Evolutionary conservation across 2,888 invertebrate species (phyloP), one percentile per base, ranked within the genome.

Genomic region (Temnothorax ravouxi): DNA sequence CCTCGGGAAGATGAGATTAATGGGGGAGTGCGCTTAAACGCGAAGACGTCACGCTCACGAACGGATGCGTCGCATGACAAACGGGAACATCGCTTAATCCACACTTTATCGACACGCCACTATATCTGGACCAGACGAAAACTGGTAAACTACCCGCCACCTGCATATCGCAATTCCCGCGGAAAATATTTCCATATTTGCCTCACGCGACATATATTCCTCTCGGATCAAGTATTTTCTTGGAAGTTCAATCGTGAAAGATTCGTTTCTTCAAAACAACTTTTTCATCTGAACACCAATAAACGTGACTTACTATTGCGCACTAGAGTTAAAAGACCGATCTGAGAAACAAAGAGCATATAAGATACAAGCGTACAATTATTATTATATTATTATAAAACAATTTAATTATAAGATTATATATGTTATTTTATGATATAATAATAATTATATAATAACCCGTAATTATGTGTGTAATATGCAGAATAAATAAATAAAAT

Each of bases 91-190:
- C 52, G 75, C 52, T 86, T 47, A 83, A 83, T 88, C 86, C 80
- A 61, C 79, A 69, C 79, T 84, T 69, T 75, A 87, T 83, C 61
- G 85, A 59, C 84, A 86, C 88, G 90, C 86, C 88, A 71, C 77
- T 52, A n/a, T 83, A 88, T 89, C 90, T 89, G 87, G 80, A 69
- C 54, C 81, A 83, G 74, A 83, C 56, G 72, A 74, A 83, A 86
- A 64, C 72, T 69, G 44, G 85, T 87, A 89, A 88, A 88, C 85
- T 86, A 34, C 25, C 52, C 54, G 71, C 62, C 59, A 64, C n/a
- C 52, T 59, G 59, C 83, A 77, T 66, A 80, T 84, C 76, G 56
- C 52, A n/a, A 74, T 21, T 18, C 62, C 11, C 25, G 34, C 56
- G 34, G 25, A 44, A 79, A 61, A 79, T 52, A 77, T 61, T 67